Base-by-base conservation (phyloP, 2,797 vertebrate genomes). In the Acipenser oxyrinchus region DNA sequence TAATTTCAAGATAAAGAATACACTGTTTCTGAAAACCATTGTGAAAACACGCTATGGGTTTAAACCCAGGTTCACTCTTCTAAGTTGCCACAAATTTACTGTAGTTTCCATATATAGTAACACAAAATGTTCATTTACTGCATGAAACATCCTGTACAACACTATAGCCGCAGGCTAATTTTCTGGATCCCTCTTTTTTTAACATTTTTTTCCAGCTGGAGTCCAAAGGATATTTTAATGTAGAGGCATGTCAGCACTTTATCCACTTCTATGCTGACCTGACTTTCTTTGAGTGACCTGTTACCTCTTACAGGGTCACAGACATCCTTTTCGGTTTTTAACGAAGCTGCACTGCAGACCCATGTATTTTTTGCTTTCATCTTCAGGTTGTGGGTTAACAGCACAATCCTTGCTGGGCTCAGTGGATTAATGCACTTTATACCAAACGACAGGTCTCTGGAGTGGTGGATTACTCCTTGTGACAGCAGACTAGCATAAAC, bases 281-380 rank as follows among this genome's bases (percentile, higher is more conserved):
- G 78, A 84, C 79, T 79, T 83, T 76, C 69, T 51, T 76, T 72
- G 71, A 74, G 76, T 83, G 82, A 84, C 80, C 74, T 83, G 77
- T 69, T 74, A 75, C 76, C 64, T 84, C 81, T 82, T 79, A 81
- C 76, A 78, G 81, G 84, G 84, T 85, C 83, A 81, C 69, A 72
- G 73, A 65, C 74, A 69, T 57, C 63, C 64, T 74, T 73, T 58
- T 58, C 15, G 63, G 78, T 81, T 80, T 82, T 70, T 67, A 52
- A 67, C 55, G 9, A 64, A 53, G 66, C 71, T 73, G 74, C 1
- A 23, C 74, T 74, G 74, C 67, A 76, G 37, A 62, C 49, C 37
- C 18, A 7, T 65, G 51, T 60, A 61, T 65, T 55, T 48, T 55
- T 15, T 60, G 12, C 49, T 65, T 15, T 53, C 55, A 58, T 23